phyloP scores from a whole-genome alignment of 2,888 invertebrate genomes.

The Lithophane socia region DNA sequence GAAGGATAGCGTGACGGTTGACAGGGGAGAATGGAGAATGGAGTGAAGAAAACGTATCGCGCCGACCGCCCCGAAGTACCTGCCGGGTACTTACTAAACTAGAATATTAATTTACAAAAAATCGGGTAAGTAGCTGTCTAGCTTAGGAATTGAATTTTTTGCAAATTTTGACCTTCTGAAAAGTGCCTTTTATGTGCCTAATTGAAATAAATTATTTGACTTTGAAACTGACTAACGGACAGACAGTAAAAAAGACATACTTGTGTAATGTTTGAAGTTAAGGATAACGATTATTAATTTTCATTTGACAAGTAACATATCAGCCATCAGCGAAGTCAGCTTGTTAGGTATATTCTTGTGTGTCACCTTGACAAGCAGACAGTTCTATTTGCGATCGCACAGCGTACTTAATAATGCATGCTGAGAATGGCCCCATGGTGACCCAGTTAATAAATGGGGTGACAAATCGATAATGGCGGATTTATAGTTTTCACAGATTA shows the following conservation, averaged over 20 bases:
- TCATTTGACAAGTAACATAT: neutral
- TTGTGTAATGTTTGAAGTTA: neutral
- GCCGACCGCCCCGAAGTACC: no score
- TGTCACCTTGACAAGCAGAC: neutral
- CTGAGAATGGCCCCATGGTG: conserved; percentile 38
- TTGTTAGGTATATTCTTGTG: neutral
- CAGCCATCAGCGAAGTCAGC: neutral
- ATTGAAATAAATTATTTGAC: no score
- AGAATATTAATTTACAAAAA: no score
- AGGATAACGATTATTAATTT: neutral
- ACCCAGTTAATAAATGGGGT: conserved; percentile 39
- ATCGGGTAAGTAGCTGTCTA: no score
- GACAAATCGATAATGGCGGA: conserved; percentile 37
- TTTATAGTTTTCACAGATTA: conserved; percentile 24
- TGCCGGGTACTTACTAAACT: no score
- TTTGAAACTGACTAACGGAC: neutral
- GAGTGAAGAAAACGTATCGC: neutral
- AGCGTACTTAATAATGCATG: conserved; percentile 47
- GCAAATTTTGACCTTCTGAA: no score
- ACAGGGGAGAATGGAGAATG: neutral
- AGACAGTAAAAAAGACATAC: neutral
- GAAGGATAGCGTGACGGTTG: neutral
- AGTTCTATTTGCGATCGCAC: conserved; percentile 29
- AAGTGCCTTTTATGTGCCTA: no score
- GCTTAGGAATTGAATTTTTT: no score